phyloP scores from a whole-genome alignment of 2,888 invertebrate species.

The Suillia variegata region DNA sequence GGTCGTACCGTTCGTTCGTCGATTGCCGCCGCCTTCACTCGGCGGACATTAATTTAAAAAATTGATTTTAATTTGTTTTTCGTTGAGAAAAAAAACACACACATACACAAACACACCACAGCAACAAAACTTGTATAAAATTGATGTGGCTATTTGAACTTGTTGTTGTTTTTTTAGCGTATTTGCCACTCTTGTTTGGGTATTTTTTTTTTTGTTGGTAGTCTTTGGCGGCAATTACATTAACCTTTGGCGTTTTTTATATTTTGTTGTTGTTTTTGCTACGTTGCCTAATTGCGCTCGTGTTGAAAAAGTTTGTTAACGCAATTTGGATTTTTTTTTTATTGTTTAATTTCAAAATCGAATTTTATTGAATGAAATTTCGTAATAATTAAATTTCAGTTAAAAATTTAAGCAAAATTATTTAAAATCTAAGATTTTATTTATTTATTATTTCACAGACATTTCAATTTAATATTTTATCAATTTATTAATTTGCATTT shows the following conservation, averaged over 20 bases:
- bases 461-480: neutral
- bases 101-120: too few relatives aligned
- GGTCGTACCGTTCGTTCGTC: neutral
- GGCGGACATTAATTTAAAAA: slow-evolving; percentile 11
- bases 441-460: too few relatives aligned
- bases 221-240: slow-evolving; percentile 15
- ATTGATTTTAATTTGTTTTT: slow-evolving; percentile 24
- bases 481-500: neutral
- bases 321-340: neutral
- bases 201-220: too few relatives aligned
- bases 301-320: slow-evolving; percentile 11
- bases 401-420: too few relatives aligned
- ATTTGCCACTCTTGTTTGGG: neutral
- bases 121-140: too few relatives aligned
- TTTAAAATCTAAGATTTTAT: too few relatives aligned
- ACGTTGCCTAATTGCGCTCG: slow-evolving; percentile 5
- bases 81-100: too few relatives aligned
- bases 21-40: neutral
- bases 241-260: slow-evolving; percentile 14
- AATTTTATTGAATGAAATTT: neutral
- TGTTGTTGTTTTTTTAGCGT: slow-evolving; percentile 4
- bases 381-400: too few relatives aligned
- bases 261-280: neutral
- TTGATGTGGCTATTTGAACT: slow-evolving; percentile 13
- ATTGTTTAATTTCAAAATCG: neutral